Evolutionary conservation across 2,797 vertebrate species (phyloP), one percentile per base, ranked within the genome.

Genomic region (Luscinia megarhynchos): DNA sequence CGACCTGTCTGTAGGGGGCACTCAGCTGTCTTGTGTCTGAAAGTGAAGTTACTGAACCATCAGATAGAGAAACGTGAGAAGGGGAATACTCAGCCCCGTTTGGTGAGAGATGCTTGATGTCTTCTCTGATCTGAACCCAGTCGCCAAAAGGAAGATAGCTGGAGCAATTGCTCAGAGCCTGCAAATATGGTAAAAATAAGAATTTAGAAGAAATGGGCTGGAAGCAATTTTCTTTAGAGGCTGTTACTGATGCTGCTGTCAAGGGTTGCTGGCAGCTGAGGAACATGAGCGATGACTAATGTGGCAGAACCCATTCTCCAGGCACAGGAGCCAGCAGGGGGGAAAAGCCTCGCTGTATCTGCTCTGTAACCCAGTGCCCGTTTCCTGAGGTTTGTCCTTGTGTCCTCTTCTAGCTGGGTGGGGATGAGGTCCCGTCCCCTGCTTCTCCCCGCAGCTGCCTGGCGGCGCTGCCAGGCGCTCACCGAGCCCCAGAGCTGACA

Each of bases 171-270:
- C 73, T 55, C 88, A 94, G 94, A 93, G 81, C 87, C 86, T 94
- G 96, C 13, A 5, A 64, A 69, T 51, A 24, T 3, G 76, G 64
- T 48, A 48, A 76, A 70, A 72, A 69, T 43, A 90, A 95, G 89
- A 93, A 81, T 53, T 87, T 87, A 16, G 12, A 64, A 92, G 70
- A 87, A 89, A 89, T 29, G 38, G 86, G 76, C 57, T 5, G 30
- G 53, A 62, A 92, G 73, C 2, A 51, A 89, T 95, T 95, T 89
- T 92, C 82, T 95, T 91, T 63, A 88, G 92, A 90, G 74, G 84
- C 78, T 92, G 55, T 80, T 85, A 90, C 90, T 96, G 95, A 87
- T 94, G 92, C 81, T 95, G 94, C 58, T 94, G 90, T 76, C 95
- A 95, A 67, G 86, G 89, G 68, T 18, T 85, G 78, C 45, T 83